Base-by-base conservation (phyloP, 2,888 invertebrate species). In the Tinea pellionella region DNA sequence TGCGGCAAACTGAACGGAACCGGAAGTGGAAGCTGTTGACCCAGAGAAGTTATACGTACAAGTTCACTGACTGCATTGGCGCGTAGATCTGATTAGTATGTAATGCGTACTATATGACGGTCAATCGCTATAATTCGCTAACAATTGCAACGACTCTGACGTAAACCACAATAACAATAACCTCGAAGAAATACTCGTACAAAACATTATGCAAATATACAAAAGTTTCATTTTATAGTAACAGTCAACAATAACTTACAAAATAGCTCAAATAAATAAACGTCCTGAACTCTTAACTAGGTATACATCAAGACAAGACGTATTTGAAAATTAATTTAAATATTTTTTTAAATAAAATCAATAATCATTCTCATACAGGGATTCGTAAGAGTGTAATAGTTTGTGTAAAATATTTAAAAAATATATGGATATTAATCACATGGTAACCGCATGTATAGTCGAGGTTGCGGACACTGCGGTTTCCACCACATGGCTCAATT, bases 71-170 rank as follows among this genome's bases (percentile, higher is more conserved):
- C 32, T 57, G 57, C 9, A 16, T 3, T 11, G 24, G 2, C 55
- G 29, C 24, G 55, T 29, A n/a, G 29, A 32, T 57, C 57, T n/a
- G 57, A 57, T 57, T 57, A 57, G 16, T 18, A 55, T 19, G n/a
- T 18, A 55, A 32, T 3, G 15, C 32, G 32, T 57, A 13, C 57
- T 2, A 32, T 57, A 32, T 57, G 30, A 29, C 32, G 57, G 57
- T 57, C 15, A 32, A 24, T 2, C 47, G 16, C 47, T 47, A 16
- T 47, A 16, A 9, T 47, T 47, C 13, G 47, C 2, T 47, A 47
- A 47, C 47, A 47, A 47, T 47, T 47, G 47, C 13, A 16, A 16
- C 15, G 2, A 15, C 15, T 47, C 12, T 47, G 13, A 47, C 16
- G 47, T 47, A 47, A 47, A 47, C 2, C 47, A 47, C 47, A 47